phyloP scores from a whole-genome alignment of 2,888 invertebrate species.

The Oscheius sp. region DNA sequence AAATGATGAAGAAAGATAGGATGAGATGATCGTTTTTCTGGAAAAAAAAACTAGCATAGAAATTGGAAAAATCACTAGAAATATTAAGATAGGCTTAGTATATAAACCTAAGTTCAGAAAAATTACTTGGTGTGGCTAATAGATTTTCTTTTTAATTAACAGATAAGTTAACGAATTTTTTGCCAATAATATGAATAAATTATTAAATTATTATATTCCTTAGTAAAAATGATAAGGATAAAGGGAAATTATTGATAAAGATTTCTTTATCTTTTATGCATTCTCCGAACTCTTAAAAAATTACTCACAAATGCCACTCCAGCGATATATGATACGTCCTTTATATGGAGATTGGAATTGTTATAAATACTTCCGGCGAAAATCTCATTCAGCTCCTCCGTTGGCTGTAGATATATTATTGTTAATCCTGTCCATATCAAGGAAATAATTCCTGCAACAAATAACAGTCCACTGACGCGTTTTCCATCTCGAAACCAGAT shows the following conservation, averaged over 20 bases:
- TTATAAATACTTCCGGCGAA: slow-evolving; percentile 14
- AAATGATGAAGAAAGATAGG: slow-evolving; percentile 2
- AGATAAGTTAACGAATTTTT: too few relatives aligned
- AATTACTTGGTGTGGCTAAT: too few relatives aligned
- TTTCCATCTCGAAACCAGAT: slow-evolving; percentile 3
- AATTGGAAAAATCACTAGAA: too few relatives aligned
- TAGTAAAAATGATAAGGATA: too few relatives aligned
- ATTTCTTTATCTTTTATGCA: too few relatives aligned
- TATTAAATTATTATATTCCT: too few relatives aligned
- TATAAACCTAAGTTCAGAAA: too few relatives aligned
- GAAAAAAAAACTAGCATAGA: neutral
- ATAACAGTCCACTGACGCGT: neutral
- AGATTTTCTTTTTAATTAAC: too few relatives aligned
- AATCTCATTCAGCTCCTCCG: slow-evolving; percentile 12
- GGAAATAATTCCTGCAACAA: neutral
- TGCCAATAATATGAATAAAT: too few relatives aligned
- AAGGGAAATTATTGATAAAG: too few relatives aligned
- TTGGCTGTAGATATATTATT: slow-evolving; percentile 9
- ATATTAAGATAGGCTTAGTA: too few relatives aligned
- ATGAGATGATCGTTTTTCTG: slow-evolving; percentile 1
- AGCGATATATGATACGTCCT: slow-evolving; percentile 13
- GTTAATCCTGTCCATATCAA: slow-evolving; percentile 18
- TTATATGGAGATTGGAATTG: neutral
- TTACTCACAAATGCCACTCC: slow-evolving; percentile 18
- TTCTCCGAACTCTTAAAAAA: too few relatives aligned